Evolutionary conservation across 2,888 invertebrate genomes (phyloP), one percentile per base, ranked within the genome.

Genomic region (Diogma glabrata): DNA sequence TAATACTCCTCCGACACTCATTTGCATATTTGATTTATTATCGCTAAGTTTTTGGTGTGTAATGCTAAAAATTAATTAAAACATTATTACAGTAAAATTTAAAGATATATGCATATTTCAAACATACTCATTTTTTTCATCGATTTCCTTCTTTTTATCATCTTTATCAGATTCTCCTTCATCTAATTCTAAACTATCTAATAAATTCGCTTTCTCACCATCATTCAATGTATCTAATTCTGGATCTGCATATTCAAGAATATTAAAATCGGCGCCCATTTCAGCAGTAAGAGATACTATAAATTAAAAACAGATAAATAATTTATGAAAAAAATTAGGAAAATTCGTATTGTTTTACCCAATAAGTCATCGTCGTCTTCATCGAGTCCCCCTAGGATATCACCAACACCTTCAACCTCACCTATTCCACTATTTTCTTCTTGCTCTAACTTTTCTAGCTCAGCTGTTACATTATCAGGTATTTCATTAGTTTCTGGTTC

Each of bases 201-300:
- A 77, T 58, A 93, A 87, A 63, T 89, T 90, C 28, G 88, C 88
- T 63, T 86, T 84, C 55, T 82, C 81, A 1, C 85, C 85, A 53
- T 82, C 83, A 55, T 83, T 77, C 59, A 87, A 77, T 54, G 83
- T 82, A 58, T 90, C 91, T 50, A 93, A 72, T 69, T 93, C 93
- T 0, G 94, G 91, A 74, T 95, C 94, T 0, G 92, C 94, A 67
- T 94, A 95, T 68, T 93, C 92, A 56, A 95, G 71, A 61, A 95
- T 92, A 67, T 95, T 94, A 70, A 95, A 95, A 72, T 93, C 93
- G 54, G 88, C 85, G 5, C 91, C 92, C 76, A 92, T 87, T 71
- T 89, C 89, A n/a, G 86, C 87, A 61, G 75, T 72, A 36, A 79
- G 64, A 1, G 78, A 78, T 57, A 77, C 77, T 22, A 91, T 24